A percentile compares a stretch with the other conserved stretches of the same genome.
Conservation (phyloP, 64 coral and sea anemone species). For the Orbicella faveolata region DNA sequence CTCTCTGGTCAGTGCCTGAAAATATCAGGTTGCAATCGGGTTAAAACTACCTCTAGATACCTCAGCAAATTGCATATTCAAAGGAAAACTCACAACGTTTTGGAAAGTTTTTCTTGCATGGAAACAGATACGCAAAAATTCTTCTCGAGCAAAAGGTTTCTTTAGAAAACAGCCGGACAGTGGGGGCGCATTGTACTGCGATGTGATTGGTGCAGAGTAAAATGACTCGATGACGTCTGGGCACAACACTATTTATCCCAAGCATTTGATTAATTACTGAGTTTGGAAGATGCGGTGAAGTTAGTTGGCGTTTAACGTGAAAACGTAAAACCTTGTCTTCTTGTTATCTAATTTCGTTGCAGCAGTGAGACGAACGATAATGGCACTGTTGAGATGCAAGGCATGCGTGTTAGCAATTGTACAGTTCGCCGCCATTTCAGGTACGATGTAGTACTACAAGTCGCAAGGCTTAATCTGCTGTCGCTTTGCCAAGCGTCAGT, state of each 20-base stretch:
- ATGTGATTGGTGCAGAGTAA: conserved; percentile 13
- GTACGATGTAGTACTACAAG: not conserved
- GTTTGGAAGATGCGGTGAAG: conserved; percentile 28
- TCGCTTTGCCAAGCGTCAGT: not conserved
- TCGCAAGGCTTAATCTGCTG: not conserved
- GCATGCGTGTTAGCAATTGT: conserved; percentile 16
- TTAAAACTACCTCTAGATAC: not conserved
- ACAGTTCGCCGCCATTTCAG: conserved; percentile 36
- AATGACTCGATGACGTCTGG: conserved; percentile 11
- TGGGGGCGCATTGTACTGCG: not conserved
- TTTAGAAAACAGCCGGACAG: conserved; percentile 4
- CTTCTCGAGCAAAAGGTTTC: no score
- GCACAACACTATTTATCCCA: not conserved
- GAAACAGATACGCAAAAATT: conserved; percentile 28
- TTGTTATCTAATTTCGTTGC: not conserved
- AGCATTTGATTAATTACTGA: conserved; percentile 26
- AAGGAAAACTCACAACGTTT: not conserved
- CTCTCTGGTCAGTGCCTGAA: not conserved
- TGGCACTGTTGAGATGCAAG: conserved; percentile 5
- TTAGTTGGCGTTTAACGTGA: not conserved
- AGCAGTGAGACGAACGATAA: conserved; percentile 19
- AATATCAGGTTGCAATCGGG: not conserved
- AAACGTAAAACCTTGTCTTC: conserved; percentile 1
- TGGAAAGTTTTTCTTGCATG: not conserved
- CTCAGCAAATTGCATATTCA: not conserved